Base-by-base conservation (phyloP, 2,888 invertebrate genomes). In the Nemotelus nigrinus region DNA sequence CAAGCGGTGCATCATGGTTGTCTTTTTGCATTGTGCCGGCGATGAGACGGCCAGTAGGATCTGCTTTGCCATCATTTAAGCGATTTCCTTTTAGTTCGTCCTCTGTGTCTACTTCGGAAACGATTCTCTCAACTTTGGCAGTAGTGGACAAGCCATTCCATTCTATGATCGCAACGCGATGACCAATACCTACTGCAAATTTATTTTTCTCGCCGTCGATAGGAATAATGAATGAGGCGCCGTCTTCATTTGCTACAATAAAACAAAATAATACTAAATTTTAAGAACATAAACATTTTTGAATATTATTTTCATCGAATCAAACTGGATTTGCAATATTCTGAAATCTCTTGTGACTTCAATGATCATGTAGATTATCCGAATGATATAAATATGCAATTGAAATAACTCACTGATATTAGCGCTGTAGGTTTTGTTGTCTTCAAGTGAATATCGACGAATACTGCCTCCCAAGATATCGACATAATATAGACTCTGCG, bases 31-130 rank as follows among this genome's bases (percentile, higher is more conserved):
- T 86, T 45, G 88, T 88, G 86, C 94, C 94, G 81, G 92, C 92
- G 89, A 93, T 94, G 45, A 95, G 88, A 71, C 94, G 88, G 3
- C 95, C 94, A 8, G 86, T 85, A 8, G 92, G 91, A 84, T 95
- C 94, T 57, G 93, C 92, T 86, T 95, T 95, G 48, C 91, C 94
- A 83, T 95, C 95, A 82, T 95, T 95, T 83, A 94, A 90, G 81
- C 93, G 88, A 84, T 92, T 93, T 6, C 82, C 86, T 1, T 84
- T 81, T 58, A 87, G 85, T 0, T 89, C 92, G 50, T 88, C 88
- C 81, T 91, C 90, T n/a, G 86, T 85, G 83, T 91, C 92, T 4
- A 93, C 90, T 82, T 90, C 90, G 0, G 89, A 86, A 2, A 93
- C 82, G 2, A 85, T 84, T 57, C 88, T 87, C 0, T 89, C 82